Evolutionary conservation across 2,797 vertebrate genomes (phyloP).

Genomic region (Micrastur ruficollis): DNA sequence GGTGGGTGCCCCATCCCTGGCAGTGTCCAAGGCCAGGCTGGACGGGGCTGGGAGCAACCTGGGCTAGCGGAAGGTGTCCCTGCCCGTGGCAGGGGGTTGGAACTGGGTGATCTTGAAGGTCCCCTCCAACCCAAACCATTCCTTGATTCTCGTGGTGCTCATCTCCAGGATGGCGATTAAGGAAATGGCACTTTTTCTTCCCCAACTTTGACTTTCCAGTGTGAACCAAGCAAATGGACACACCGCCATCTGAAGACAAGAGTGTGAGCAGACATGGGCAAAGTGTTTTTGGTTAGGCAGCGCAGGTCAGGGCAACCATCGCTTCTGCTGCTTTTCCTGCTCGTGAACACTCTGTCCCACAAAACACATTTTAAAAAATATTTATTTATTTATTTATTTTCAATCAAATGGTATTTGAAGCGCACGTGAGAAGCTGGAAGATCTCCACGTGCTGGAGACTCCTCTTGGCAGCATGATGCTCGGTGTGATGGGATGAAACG

Average conservation of each 20-base stretch:
- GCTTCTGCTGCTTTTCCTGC: not conserved
- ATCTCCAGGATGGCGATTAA: not conserved
- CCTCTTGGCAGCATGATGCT: not conserved
- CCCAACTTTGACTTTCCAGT: not conserved
- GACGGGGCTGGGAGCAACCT: no score
- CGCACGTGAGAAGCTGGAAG: not conserved
- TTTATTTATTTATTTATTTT: not conserved
- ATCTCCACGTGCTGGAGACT: not conserved
- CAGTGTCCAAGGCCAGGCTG: no score
- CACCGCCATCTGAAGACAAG: not conserved
- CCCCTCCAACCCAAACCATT: no score
- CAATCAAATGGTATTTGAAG: not conserved
- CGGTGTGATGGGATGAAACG: rapidly evolving
- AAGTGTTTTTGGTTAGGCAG: not conserved
- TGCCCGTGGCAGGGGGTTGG: no score
- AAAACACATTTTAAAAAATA: rapidly evolving
- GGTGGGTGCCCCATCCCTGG: no score
- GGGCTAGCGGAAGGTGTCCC: no score
- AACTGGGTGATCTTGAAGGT: no score
- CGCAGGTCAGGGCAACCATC: rapidly evolving
- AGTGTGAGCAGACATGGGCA: not conserved
- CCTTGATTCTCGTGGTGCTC: not conserved
- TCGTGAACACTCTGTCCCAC: not conserved
- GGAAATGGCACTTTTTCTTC: not conserved
- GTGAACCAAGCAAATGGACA: not conserved